A percentile compares a stretch with the other conserved stretches of the same genome.
Evolutionary conservation across 2,797 vertebrate genomes (phyloP).

Genomic region (Dromococcyx pavoninus): DNA sequence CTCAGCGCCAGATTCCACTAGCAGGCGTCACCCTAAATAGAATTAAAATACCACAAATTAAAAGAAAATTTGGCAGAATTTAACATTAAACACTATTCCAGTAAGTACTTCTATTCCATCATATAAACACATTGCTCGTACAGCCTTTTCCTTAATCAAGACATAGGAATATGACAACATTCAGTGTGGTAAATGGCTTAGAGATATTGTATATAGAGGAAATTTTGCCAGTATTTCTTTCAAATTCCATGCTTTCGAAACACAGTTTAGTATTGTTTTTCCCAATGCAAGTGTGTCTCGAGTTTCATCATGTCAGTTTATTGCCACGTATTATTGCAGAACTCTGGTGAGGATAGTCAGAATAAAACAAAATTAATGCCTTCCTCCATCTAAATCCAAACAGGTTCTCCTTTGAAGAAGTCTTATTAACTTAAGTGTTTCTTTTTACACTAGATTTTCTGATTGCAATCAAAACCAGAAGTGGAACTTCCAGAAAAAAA

Average conservation of each 20-base stretch:
- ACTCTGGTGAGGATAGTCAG: not conserved
- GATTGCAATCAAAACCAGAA: not conserved
- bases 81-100: conserved; percentile 23
- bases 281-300: not conserved
- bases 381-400: not conserved
- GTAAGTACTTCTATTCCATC: conserved; percentile 8
- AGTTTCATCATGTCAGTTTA: not conserved
- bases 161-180: not conserved
- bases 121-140: not conserved
- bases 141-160: conserved; percentile 1
- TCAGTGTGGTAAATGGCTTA: not conserved
- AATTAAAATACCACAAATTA: conserved; percentile 56
- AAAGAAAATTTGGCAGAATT: conserved; percentile 43
- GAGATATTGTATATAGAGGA: not conserved
- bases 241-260: not conserved
- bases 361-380: not conserved
- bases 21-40: conserved; percentile 27
- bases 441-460: not conserved
- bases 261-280: not conserved
- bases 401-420: not conserved
- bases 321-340: not conserved
- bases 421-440: not conserved
- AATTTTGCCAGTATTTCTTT: not conserved
- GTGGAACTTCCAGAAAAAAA: not conserved
- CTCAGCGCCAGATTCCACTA: conserved; percentile 37